A percentile compares a stretch with the other conserved stretches of the same genome.
phyloP scores from a whole-genome alignment of 2,888 invertebrate genomes.

The Heliconius hortense region DNA sequence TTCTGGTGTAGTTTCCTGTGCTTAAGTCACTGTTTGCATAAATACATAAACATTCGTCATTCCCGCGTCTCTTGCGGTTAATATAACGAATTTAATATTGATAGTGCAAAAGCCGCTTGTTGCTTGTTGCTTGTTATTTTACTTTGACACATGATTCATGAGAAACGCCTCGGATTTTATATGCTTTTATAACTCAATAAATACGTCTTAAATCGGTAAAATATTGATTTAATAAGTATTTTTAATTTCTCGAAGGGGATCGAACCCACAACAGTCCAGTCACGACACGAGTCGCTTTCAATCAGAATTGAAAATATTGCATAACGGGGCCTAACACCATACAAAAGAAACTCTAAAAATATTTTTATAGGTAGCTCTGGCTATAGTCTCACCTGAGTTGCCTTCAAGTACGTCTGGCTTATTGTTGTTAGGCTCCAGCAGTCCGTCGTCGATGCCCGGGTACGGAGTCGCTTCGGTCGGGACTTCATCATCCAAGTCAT shows the following conservation, averaged over 20 bases:
- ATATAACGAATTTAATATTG: background rate
- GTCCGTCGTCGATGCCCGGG: constrained; percentile 85
- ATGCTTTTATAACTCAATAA: background rate
- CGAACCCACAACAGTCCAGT: too few species aligned
- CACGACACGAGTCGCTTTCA: background rate
- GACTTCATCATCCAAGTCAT: constrained; percentile 75
- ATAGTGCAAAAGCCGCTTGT: background rate
- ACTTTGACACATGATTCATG: background rate
- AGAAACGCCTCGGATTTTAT: background rate
- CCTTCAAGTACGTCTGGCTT: constrained; percentile 52
- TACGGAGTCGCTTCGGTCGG: constrained; percentile 63
- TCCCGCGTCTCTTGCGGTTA: background rate
- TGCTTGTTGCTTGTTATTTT: background rate
- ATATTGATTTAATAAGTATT: too few species aligned
- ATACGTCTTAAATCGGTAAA: background rate
- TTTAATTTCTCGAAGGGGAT: too few species aligned
- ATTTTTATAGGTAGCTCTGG: too few species aligned
- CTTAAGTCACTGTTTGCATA: background rate
- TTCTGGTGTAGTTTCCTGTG: background rate
- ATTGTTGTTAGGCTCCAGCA: constrained; percentile 66
- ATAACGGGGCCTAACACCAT: background rate
- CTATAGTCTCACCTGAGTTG: constrained; percentile 23
- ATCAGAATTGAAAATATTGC: background rate
- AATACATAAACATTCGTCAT: background rate
- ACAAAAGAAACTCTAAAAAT: too few species aligned